Evolutionary conservation across 2,113 vertebrate genomes (phyloP), one percentile per base, ranked within the genome.

Genomic region (Cyprinodon tularosa): DNA sequence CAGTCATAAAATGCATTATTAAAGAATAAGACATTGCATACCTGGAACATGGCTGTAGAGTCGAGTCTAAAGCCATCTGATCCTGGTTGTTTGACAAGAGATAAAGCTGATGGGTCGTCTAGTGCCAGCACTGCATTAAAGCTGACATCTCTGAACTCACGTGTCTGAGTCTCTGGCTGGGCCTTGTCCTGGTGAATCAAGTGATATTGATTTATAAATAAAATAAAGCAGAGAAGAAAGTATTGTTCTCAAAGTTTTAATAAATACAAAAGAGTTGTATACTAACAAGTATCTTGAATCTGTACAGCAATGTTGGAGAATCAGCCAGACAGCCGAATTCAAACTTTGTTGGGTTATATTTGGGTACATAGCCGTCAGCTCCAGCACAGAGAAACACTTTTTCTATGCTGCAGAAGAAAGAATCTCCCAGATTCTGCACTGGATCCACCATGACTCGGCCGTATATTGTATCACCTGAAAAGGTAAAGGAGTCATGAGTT

Each of bases 391-490:
- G 94, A 88, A 96, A 99, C 68, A 99, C 98, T 78, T 98, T 97
- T 92, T 99, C 97, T 4, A 99, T 97, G 89, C 93, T 97, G 77
- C 98, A 99, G 93, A 94, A 93, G 91, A 99, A 99, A n/a, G 97
- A 97, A 74, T 96, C 95, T 3, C 97, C 97, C 20, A 99, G 89
- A 82, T 98, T 98, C 92, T 99, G 97, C 73, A 99, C 97, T 0
- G 96, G 97, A 86, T 99, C 97, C 79, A 99, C 97, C 97, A 98
- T 98, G 82, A 99, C 97, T 3, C 96, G 96, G 1, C 96, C 96
- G 0, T 97, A 99, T 81, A 99, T 95, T 0, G 88, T 76, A 69
- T 98, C 97, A 38, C 96, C 98, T 99, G 85, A 17, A 82, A 85
- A 57, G 29, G 45, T n/a, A 14, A 62, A 36, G 15, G 63, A 44